phyloP scores from a whole-genome alignment of 2,113 vertebrate species.

The Electrona antarctica region DNA sequence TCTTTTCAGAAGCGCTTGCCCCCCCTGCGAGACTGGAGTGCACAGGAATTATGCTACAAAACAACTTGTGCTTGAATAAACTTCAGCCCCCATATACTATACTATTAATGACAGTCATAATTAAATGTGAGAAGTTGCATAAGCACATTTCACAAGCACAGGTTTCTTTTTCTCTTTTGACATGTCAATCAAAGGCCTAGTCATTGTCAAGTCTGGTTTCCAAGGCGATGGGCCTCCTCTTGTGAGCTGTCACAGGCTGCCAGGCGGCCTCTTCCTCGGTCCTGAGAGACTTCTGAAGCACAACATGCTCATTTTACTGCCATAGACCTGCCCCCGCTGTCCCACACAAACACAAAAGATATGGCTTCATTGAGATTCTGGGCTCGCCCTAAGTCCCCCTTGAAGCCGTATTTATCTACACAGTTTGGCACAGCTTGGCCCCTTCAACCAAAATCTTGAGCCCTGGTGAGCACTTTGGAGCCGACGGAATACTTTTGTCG shows the following conservation, averaged over 20 bases:
- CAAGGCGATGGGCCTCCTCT: slow-evolving; percentile 64
- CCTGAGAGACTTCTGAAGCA: slow-evolving; percentile 61
- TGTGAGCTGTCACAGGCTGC: slow-evolving; percentile 57
- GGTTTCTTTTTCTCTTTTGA: slow-evolving; percentile 57
- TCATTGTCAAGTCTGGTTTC: slow-evolving; percentile 56
- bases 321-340: slow-evolving; percentile 64
- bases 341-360: slow-evolving; percentile 77
- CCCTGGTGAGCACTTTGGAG: slow-evolving; percentile 43
- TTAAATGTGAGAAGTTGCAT: not conserved
- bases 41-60: not conserved
- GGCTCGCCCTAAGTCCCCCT: slow-evolving; percentile 52
- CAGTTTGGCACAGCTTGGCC: slow-evolving; percentile 58
- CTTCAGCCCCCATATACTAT: too few relatives aligned
- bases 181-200: slow-evolving; percentile 53
- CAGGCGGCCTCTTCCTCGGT: slow-evolving; percentile 55
- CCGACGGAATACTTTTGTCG: slow-evolving; percentile 59
- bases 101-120: not conserved
- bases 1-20: not conserved
- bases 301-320: slow-evolving; percentile 66
- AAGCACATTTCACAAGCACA: too few relatives aligned
- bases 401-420: slow-evolving; percentile 70
- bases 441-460: slow-evolving; percentile 45
- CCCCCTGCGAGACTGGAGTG: not conserved
- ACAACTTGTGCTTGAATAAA: not conserved
- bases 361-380: slow-evolving; percentile 79